These are phyloP conservation scores for Chrysaora quinquecirrha DNA, from an alignment of 30 jellyfish, hydroid and myxozoan genomes.

Conservation along the genomic window DNA sequence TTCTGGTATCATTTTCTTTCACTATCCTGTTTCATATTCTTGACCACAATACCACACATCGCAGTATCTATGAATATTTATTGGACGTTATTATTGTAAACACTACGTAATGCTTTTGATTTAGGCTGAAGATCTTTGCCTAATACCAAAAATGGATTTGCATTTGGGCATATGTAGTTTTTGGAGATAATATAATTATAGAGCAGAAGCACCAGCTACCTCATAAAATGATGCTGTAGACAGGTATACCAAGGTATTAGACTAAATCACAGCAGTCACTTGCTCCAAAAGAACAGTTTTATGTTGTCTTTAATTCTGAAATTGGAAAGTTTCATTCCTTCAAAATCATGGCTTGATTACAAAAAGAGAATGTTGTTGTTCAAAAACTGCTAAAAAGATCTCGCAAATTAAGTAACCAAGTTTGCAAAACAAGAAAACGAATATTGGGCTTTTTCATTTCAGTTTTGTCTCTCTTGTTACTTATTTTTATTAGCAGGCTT, in stretches of 20 bases:
- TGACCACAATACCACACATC: too few species aligned
- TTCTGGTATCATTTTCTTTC: too few species aligned
- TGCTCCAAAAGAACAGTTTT: too few species aligned
- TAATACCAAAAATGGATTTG: background rate
- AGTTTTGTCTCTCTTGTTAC: too few species aligned
- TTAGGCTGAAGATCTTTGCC: conserved; percentile 6
- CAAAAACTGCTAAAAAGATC: background rate
- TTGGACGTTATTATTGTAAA: background rate
- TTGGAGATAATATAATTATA: background rate
- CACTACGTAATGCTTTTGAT: background rate
- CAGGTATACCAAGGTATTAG: background rate
- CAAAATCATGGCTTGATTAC: background rate
- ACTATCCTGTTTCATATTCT: too few species aligned
- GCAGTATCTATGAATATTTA: too few species aligned
- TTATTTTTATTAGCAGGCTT: too few species aligned
- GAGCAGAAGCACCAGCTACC: background rate
- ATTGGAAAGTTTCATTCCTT: background rate
- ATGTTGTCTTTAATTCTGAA: too few species aligned
- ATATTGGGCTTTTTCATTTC: too few species aligned
- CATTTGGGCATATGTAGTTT: background rate
- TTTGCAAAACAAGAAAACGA: too few species aligned
- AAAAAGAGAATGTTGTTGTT: background rate
- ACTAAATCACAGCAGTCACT: too few species aligned
- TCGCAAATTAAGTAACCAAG: too few species aligned
- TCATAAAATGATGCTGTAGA: background rate